These are phyloP conservation scores for Nyctibius grandis DNA, from an alignment of 2,797 vertebrate genomes.

Conservation along the genomic window DNA sequence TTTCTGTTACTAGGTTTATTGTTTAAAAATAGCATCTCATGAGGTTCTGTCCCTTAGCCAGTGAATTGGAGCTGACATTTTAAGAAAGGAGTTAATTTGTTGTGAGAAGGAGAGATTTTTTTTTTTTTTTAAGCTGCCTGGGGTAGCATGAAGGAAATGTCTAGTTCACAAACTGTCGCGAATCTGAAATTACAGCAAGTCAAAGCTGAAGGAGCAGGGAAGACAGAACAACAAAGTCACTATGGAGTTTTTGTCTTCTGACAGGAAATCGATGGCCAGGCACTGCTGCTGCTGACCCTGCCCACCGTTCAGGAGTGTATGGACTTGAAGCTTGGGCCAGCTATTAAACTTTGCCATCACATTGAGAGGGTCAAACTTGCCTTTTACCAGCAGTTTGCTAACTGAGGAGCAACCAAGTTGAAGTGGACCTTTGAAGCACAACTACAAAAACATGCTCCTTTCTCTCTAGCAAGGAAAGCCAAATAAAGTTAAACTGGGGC, in stretches of 20 bases:
- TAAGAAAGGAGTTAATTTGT: not conserved
- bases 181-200: not conserved
- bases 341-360: slow-evolving; percentile 98
- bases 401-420: slow-evolving; percentile 73
- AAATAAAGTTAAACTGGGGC: slow-evolving; percentile 35
- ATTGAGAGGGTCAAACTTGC: slow-evolving; percentile 98
- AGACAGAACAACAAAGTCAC: not conserved
- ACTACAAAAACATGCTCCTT: slow-evolving; percentile 55
- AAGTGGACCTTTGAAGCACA: slow-evolving; percentile 74
- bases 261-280: slow-evolving; percentile 97
- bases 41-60: not conserved
- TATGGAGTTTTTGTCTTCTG: slow-evolving; percentile 39
- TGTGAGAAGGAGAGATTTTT: not conserved
- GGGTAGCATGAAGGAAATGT: not conserved
- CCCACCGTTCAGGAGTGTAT: slow-evolving; percentile 98
- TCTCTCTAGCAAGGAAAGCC: slow-evolving; percentile 40
- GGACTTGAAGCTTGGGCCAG: slow-evolving; percentile 97
- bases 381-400: slow-evolving; percentile 98
- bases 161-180: not conserved
- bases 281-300: slow-evolving; percentile 92
- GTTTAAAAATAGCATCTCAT: not conserved
- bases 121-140: not conserved
- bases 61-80: not conserved
- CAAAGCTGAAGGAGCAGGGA: not conserved
- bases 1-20: not conserved